A percentile compares a stretch with the other conserved stretches of the same genome.
Evolutionary conservation across 2,888 invertebrate genomes (phyloP).

Genomic region (Trachelus troglodyta): DNA sequence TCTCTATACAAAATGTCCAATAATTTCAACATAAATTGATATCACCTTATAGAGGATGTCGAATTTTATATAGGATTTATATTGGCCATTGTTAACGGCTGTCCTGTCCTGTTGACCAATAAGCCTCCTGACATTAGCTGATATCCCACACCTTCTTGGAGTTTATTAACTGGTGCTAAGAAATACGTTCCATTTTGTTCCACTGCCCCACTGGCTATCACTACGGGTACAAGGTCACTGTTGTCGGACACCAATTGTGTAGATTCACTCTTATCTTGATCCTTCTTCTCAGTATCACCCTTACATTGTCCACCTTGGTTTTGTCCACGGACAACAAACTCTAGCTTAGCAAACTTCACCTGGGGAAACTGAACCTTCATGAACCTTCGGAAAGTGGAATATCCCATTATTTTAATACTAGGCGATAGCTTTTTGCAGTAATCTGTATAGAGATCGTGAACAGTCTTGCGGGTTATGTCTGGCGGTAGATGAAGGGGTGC

Average conservation of each 20-base stretch:
- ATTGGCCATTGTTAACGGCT: conserved; percentile 35
- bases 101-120: conserved; percentile 40
- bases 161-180: conserved; percentile 51
- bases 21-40: not conserved
- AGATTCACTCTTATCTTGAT: conserved; percentile 24
- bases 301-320: conserved; percentile 16
- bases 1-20: not conserved
- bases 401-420: conserved; percentile 81
- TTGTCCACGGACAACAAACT: conserved; percentile 54
- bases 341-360: conserved; percentile 75
- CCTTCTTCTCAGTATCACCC: conserved; percentile 32
- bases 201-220: conserved; percentile 42
- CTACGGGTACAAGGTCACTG: conserved; percentile 46
- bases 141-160: conserved; percentile 47
- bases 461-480: conserved; percentile 75
- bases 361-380: conserved; percentile 86
- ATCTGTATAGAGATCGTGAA: conserved; percentile 80
- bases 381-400: conserved; percentile 82
- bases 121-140: conserved; percentile 46
- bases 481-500: conserved; percentile 69
- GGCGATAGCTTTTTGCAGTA: conserved; percentile 79
- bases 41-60: not conserved
- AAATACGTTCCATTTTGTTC: conserved; percentile 48
- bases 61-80: conserved; percentile 22
- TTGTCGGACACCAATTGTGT: conserved; percentile 34